Evolutionary conservation across 1,140 invertebrate genomes (phyloP).

Genomic region (Drosophila serrata): DNA sequence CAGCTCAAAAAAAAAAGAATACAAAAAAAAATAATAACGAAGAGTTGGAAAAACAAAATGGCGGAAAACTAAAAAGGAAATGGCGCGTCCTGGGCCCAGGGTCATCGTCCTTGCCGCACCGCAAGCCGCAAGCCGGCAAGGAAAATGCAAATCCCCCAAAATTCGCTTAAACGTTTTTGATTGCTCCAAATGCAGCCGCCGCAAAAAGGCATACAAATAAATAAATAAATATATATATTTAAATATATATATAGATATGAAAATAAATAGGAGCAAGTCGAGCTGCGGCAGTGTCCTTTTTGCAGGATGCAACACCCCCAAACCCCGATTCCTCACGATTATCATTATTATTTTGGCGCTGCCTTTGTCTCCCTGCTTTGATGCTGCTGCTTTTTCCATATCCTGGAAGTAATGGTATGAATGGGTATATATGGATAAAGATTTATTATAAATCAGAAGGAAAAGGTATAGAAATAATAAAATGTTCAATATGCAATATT

Average conservation of each 20-base stretch:
- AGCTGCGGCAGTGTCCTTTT: not conserved
- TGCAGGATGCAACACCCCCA: not conserved
- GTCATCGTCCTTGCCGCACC: constrained; percentile 16
- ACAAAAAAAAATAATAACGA: not conserved
- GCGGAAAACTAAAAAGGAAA: not conserved
- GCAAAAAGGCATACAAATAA: constrained; percentile 45
- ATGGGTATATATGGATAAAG: not conserved
- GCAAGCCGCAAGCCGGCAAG: constrained; percentile 8
- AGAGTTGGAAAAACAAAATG: not conserved
- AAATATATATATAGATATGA: constrained; percentile 27
- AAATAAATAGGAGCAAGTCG: constrained; percentile 23
- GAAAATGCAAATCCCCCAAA: constrained; percentile 68
- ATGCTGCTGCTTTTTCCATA: constrained; percentile 13
- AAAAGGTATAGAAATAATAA: too few species aligned
- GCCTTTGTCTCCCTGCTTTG: constrained; percentile 39
- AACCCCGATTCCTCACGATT: constrained; percentile 21
- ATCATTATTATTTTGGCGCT: constrained; percentile 71
- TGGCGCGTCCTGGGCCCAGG: not conserved
- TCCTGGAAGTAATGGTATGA: not conserved
- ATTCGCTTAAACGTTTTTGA: constrained; percentile 79
- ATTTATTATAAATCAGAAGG: not conserved
- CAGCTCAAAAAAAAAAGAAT: not conserved
- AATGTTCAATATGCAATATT: too few species aligned
- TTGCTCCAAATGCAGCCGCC: constrained; percentile 62
- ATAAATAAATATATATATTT: constrained; percentile 41